Evolutionary conservation across 2,113 vertebrate genomes (phyloP).

Genomic region (Cinclus cinclus): DNA sequence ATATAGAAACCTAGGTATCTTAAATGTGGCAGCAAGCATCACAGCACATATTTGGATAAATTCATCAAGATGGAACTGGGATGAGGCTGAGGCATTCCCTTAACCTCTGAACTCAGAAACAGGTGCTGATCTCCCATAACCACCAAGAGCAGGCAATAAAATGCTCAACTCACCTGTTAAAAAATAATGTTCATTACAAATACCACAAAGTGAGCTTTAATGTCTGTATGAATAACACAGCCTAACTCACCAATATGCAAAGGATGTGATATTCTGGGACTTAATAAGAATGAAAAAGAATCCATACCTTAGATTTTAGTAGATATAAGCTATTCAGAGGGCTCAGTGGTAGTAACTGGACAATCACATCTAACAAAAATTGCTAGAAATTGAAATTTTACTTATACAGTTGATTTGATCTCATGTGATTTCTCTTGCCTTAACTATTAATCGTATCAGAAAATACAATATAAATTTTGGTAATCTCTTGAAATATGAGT

Average conservation of each 20-base stretch:
- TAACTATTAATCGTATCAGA: not conserved
- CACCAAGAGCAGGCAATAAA: not conserved
- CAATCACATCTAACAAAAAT: not conserved
- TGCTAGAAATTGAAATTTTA: not conserved
- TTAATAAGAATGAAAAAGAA: not conserved
- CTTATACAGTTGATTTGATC: not conserved
- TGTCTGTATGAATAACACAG: not conserved
- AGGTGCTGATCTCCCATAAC: rapidly evolving
- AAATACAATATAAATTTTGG: not conserved
- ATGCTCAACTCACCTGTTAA: not conserved
- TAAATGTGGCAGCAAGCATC: not conserved
- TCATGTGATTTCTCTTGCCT: not conserved
- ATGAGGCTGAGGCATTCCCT: not conserved
- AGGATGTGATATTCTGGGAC: not conserved
- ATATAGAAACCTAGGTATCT: not conserved
- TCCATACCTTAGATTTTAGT: not conserved
- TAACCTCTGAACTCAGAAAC: not conserved
- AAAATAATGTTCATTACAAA: not conserved
- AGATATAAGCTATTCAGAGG: not conserved
- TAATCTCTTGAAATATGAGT: not conserved
- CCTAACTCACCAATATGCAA: not conserved
- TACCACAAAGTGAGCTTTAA: not conserved
- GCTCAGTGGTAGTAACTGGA: not conserved
- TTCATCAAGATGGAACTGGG: not conserved
- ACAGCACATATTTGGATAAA: not conserved